A percentile compares a stretch with the other conserved stretches of the same genome.
Conservation (phyloP, 2,888 invertebrate species). For the Erebia palarica region DNA sequence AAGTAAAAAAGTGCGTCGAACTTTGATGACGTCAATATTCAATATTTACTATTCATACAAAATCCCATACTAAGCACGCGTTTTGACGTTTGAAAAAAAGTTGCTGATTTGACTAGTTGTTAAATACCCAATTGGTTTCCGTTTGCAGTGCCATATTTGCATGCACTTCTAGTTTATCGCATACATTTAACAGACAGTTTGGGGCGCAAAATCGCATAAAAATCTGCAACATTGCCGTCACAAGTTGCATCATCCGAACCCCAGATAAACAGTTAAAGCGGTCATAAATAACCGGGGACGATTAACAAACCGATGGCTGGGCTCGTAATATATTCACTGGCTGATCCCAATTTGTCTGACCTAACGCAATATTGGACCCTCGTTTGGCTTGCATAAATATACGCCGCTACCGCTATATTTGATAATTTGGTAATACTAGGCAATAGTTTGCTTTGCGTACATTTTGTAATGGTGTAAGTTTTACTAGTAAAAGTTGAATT, state of each 20-base stretch:
- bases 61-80: too few relatives aligned
- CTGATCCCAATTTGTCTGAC: conserved; percentile 81
- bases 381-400: conserved; percentile 55
- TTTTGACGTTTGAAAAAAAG: too few relatives aligned
- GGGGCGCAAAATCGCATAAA: conserved; percentile 16
- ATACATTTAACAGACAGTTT: conserved; percentile 4
- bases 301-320: conserved; percentile 78
- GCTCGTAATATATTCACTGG: conserved; percentile 79
- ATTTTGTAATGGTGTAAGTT: background rate
- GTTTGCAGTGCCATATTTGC: background rate
- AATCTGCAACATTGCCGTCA: conserved; percentile 26
- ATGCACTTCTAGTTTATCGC: background rate
- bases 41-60: too few relatives aligned
- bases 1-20: too few relatives aligned
- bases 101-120: too few relatives aligned
- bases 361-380: conserved; percentile 74
- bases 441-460: conserved; percentile 26
- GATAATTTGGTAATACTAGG: conserved; percentile 25
- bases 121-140: too few relatives aligned
- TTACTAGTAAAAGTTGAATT: background rate
- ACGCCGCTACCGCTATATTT: conserved; percentile 26
- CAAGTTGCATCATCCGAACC: conserved; percentile 39
- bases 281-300: conserved; percentile 76
- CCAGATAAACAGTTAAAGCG: conserved; percentile 53
- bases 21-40: too few relatives aligned